A percentile compares a stretch with the other conserved stretches of the same genome.
Evolutionary conservation across 2,113 vertebrate genomes (phyloP).

Genomic region (Caracal caracal): DNA sequence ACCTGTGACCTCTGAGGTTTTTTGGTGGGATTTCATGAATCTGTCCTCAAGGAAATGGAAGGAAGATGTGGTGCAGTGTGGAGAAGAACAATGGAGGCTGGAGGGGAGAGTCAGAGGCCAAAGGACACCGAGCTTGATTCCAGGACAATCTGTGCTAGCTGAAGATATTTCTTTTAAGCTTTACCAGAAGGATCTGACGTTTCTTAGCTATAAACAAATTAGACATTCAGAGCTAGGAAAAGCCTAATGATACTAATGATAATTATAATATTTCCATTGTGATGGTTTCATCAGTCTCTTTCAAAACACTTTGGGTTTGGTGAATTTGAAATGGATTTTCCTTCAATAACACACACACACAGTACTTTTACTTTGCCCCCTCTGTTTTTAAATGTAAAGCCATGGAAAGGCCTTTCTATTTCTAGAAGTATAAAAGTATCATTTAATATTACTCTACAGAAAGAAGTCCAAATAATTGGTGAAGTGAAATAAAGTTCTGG

Average conservation of each 20-base stretch:
- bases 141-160: background rate
- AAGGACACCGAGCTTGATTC: background rate
- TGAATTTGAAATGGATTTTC: constrained; percentile 28
- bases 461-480: background rate
- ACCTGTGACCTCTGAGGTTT: accelerated
- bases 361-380: background rate
- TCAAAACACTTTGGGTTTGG: background rate
- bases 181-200: background rate
- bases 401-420: background rate
- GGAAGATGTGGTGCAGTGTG: background rate
- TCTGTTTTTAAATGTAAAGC: background rate
- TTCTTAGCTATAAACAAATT: background rate
- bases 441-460: background rate
- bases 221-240: constrained; percentile 33
- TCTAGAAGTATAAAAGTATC: background rate
- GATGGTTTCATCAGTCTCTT: background rate
- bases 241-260: background rate
- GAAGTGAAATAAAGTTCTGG: background rate
- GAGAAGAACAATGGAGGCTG: background rate
- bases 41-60: background rate
- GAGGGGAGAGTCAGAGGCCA: background rate
- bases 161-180: background rate
- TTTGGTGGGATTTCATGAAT: background rate
- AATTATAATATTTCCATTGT: background rate
- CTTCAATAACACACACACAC: background rate